Evolutionary conservation across 2,113 vertebrate species (phyloP).

Genomic region (Corydoras sp.): DNA sequence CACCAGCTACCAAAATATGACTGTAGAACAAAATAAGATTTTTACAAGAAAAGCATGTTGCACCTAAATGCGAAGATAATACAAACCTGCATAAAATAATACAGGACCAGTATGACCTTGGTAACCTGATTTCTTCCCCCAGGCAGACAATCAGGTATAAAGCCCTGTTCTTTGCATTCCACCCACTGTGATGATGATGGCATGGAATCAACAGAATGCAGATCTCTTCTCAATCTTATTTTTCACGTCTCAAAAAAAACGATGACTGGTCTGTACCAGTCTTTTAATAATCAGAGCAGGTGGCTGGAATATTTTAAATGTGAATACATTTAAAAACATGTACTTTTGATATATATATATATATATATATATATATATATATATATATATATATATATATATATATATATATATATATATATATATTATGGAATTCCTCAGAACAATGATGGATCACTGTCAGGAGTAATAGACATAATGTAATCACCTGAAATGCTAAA

Average conservation of each 20-base stretch:
- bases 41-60: not conserved
- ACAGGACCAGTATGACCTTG: constrained; percentile 16
- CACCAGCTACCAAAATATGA: not conserved
- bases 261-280: too few relatives aligned
- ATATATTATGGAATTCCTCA: too few relatives aligned
- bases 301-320: too few relatives aligned
- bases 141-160: constrained; percentile 28
- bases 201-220: constrained; percentile 42
- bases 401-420: too few relatives aligned
- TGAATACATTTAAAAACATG: too few relatives aligned
- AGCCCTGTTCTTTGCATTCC: constrained; percentile 48
- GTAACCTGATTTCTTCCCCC: constrained; percentile 14
- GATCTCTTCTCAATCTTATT: constrained; percentile 29
- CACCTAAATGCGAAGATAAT: not conserved
- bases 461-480: too few relatives aligned
- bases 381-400: too few relatives aligned
- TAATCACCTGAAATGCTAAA: too few relatives aligned
- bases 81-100: not conserved
- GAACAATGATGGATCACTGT: too few relatives aligned
- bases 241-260: constrained; percentile 34
- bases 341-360: too few relatives aligned
- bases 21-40: not conserved
- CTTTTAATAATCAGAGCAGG: too few relatives aligned
- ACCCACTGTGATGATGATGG: constrained; percentile 24
- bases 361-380: too few relatives aligned